Percentiles rank a stretch among this genome's conserved stretches.
Conservation (phyloP, 2,888 invertebrate genomes). For the Campoletis raptor region DNA sequence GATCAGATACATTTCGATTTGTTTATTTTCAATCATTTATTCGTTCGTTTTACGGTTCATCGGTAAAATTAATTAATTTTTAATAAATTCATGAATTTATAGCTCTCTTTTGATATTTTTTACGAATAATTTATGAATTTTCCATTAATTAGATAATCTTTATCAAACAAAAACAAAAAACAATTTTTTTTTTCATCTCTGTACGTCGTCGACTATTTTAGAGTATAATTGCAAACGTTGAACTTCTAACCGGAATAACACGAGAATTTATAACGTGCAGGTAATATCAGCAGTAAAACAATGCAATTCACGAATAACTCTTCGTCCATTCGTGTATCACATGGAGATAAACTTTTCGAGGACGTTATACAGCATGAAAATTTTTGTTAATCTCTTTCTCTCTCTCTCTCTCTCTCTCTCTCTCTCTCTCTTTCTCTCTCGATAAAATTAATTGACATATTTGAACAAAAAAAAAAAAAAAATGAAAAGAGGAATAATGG, state of each 20-base stretch:
- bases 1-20: not conserved
- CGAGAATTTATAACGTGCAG: slow-evolving; percentile 42
- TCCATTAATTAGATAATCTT: not conserved
- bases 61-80: not conserved
- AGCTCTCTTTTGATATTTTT: too few relatives aligned
- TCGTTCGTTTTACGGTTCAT: not conserved
- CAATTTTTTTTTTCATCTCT: not conserved
- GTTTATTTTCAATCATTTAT: not conserved
- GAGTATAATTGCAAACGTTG: slow-evolving; percentile 22
- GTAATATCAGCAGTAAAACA: slow-evolving; percentile 22
- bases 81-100: too few relatives aligned
- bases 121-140: not conserved
- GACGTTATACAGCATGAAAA: slow-evolving; percentile 30
- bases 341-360: slow-evolving; percentile 54
- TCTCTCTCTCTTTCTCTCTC: slow-evolving; percentile 29
- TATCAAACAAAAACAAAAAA: not conserved
- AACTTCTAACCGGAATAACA: slow-evolving; percentile 22
- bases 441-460: slow-evolving; percentile 25
- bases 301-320: slow-evolving; percentile 37
- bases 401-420: slow-evolving; percentile 33
- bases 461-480: slow-evolving; percentile 30
- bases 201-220: not conserved
- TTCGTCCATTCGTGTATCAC: slow-evolving; percentile 32
- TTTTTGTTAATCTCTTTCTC: slow-evolving; percentile 21
- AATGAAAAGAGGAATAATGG: not conserved